phyloP scores from a whole-genome alignment of 2,797 vertebrate genomes.

The Rhodeus uyekii region DNA sequence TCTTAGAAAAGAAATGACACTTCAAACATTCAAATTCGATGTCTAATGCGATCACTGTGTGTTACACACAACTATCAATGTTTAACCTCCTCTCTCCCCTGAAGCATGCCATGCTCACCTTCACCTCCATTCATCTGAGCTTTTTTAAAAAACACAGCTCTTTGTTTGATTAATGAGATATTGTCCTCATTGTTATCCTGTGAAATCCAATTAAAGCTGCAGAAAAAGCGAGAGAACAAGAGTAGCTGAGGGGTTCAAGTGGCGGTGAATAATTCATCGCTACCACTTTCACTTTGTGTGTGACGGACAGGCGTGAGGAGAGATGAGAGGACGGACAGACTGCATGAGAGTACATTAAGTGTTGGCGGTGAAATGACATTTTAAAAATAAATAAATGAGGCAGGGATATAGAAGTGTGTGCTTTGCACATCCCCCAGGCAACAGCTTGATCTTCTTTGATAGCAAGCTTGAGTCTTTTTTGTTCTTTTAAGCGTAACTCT shows the following conservation, averaged over 20 bases:
- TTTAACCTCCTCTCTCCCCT: constrained; percentile 15
- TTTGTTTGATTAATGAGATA: constrained; percentile 52
- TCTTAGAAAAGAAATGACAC: background rate
- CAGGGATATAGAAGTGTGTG: background rate
- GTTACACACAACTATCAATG: background rate
- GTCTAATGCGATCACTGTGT: background rate
- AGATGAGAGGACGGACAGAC: constrained; percentile 35
- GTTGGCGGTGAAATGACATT: constrained; percentile 2
- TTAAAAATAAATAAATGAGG: constrained; percentile 24
- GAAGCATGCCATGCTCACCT: constrained; percentile 2
- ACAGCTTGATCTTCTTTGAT: constrained; percentile 14
- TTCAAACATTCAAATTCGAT: background rate
- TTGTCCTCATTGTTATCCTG: constrained; percentile 34
- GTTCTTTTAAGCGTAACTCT: background rate
- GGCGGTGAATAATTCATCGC: constrained; percentile 64
- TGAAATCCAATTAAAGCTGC: constrained; percentile 44
- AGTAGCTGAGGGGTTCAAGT: constrained; percentile 68
- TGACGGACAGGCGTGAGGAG: constrained; percentile 45
- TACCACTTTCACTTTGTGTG: constrained; percentile 41
- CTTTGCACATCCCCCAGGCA: background rate
- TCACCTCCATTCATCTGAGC: background rate
- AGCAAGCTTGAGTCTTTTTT: constrained; percentile 5
- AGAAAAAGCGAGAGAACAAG: constrained; percentile 67
- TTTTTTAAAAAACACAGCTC: background rate
- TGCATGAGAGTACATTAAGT: constrained; percentile 46